These are phyloP conservation scores for Strix occidentalis DNA, from an alignment of 2,797 vertebrate species.

Conservation along the genomic window DNA sequence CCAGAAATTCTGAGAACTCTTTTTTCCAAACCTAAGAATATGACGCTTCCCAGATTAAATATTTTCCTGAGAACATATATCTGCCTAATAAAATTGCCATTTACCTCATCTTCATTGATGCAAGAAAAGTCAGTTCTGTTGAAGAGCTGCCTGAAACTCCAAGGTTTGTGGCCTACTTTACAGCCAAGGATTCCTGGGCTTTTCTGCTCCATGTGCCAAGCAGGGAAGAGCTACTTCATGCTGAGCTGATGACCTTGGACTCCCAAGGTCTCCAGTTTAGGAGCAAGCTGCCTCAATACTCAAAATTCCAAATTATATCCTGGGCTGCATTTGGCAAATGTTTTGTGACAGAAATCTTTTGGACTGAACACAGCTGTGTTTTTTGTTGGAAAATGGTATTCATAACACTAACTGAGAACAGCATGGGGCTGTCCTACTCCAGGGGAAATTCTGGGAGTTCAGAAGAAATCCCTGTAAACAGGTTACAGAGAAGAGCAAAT, in stretches of 20 bases:
- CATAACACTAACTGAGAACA: slow-evolving; percentile 21
- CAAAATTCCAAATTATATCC: not conserved
- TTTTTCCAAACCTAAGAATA: not conserved
- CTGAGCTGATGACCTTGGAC: not conserved
- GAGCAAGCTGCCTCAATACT: not conserved
- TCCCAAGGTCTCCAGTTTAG: not conserved
- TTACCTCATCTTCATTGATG: not conserved
- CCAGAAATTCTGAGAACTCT: not conserved
- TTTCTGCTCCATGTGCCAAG: not conserved
- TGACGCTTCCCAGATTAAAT: not conserved
- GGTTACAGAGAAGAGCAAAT: slow-evolving; percentile 36
- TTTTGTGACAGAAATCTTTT: slow-evolving; percentile 5
- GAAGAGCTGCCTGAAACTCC: not conserved
- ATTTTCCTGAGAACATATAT: not conserved
- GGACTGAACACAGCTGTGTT: not conserved
- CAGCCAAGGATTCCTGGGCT: not conserved
- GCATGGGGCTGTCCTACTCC: slow-evolving; percentile 31
- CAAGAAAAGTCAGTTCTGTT: not conserved
- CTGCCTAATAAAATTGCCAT: not conserved
- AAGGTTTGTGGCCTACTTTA: not conserved
- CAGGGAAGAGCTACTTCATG: not conserved
- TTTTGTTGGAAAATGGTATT: slow-evolving; percentile 29
- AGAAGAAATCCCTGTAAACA: slow-evolving; percentile 52
- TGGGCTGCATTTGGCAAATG: not conserved
- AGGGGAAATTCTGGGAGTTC: slow-evolving; percentile 44